Conservation (phyloP, 2,888 invertebrate genomes). For the Hirtodrosophila cameraria region DNA sequence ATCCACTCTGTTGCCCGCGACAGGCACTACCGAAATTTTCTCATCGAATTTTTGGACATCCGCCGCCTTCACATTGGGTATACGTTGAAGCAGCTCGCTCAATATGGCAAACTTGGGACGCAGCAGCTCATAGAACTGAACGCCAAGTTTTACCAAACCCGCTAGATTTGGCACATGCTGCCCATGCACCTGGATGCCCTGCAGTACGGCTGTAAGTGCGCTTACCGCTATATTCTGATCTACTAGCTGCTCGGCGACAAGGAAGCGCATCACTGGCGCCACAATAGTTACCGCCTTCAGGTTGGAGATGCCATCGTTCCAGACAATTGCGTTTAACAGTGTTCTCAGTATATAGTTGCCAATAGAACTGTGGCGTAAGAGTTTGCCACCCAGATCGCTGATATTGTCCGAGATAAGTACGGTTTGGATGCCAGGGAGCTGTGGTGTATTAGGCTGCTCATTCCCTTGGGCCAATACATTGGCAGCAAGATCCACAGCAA, state of each 20-base stretch:
- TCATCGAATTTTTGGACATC: constrained; percentile 94
- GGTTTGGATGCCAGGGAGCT: constrained; percentile 84
- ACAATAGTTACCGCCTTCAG: constrained; percentile 91
- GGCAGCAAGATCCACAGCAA: constrained; percentile 80
- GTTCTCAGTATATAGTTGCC: constrained; percentile 88
- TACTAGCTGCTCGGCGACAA: constrained; percentile 87
- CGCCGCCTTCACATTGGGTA: constrained; percentile 92
- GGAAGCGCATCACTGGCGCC: constrained; percentile 88
- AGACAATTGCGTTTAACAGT: constrained; percentile 88
- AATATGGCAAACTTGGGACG: constrained; percentile 90
- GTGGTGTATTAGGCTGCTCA: constrained; percentile 87
- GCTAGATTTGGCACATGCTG: constrained; percentile 96
- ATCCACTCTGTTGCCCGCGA: constrained; percentile 92
- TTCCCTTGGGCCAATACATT: constrained; percentile 86
- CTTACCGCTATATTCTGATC: constrained; percentile 88
- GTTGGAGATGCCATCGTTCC: constrained; percentile 94
- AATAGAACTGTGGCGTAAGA: constrained; percentile 88
- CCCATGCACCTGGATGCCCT: constrained; percentile 93
- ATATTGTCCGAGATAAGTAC: constrained; percentile 89
- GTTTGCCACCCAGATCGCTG: constrained; percentile 91
- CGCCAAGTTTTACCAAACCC: constrained; percentile 90
- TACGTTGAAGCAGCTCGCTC: constrained; percentile 88
- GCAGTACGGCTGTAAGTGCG: constrained; percentile 90
- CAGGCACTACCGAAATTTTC: constrained; percentile 88
- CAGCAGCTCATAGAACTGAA: constrained; percentile 93